A percentile compares a stretch with the other conserved stretches of the same genome.
phyloP scores from a whole-genome alignment of 2,797 vertebrate species.

The Leptodactylus fallax region DNA sequence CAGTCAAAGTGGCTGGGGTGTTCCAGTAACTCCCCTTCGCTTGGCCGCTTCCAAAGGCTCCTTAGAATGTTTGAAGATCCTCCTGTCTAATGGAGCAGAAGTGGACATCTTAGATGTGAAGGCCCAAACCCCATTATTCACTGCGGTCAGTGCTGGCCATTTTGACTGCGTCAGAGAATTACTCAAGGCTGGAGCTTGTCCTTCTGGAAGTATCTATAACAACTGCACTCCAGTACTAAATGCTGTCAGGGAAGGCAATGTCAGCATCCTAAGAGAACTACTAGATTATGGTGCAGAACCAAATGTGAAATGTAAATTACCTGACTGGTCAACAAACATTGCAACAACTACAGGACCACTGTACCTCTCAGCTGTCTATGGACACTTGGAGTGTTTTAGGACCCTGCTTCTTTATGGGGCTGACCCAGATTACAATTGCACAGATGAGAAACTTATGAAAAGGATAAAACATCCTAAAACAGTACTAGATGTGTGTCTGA shows the following conservation, averaged over 20 bases:
- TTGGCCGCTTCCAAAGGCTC: conserved; percentile 85
- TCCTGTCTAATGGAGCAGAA: conserved; percentile 87
- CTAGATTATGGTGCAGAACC: conserved; percentile 82
- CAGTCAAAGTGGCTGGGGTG: conserved; percentile 88
- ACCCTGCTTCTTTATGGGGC: conserved; percentile 86
- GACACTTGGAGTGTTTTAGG: conserved; percentile 90
- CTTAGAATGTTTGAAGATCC: conserved; percentile 81
- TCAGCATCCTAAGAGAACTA: conserved; percentile 82
- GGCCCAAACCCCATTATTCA: conserved; percentile 94
- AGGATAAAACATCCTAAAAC: conserved; percentile 88
- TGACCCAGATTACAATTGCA: conserved; percentile 93
- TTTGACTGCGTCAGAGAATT: conserved; percentile 84
- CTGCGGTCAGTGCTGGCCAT: conserved; percentile 89
- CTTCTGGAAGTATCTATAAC: conserved; percentile 89
- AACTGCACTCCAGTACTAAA: conserved; percentile 90
- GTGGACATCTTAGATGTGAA: conserved; percentile 92
- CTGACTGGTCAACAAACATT: conserved; percentile 84
- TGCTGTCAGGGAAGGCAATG: conserved; percentile 84
- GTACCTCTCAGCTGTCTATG: conserved; percentile 88
- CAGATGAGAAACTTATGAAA: conserved; percentile 80
- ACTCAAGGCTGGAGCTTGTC: conserved; percentile 87
- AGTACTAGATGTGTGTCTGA: conserved; percentile 88
- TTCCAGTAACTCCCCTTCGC: conserved; percentile 88
- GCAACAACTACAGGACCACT: conserved; percentile 88
- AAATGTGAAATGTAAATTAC: conserved; percentile 83